Evolutionary conservation across 2,113 vertebrate species (phyloP), one percentile per base, ranked within the genome.

Genomic region (Aegithalos caudatus): DNA sequence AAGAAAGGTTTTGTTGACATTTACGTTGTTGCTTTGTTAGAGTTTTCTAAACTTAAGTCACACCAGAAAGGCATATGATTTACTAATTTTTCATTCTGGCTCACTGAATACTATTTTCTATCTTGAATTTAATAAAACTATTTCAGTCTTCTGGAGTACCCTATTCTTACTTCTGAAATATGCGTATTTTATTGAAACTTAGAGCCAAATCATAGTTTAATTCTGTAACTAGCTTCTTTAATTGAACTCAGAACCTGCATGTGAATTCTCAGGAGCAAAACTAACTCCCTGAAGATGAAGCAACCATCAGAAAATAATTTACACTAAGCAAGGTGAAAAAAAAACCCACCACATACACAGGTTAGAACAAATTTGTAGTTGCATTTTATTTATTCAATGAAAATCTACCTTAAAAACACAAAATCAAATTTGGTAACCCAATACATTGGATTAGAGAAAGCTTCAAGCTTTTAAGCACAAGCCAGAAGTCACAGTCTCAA

Each of bases 321-420:
- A 62, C 42, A 66, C 22, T 77, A 88, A 92, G 42, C 58, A 65
- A 88, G 56, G 24, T 70, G 27, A 66, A 97, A 96, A 86, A 86
- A 87, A 97, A 17, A 33, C 10, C 27, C 81, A 95, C 76, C 86
- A 95, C 80, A 61, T 38, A 94, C 87, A 94, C 79, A 88, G 37
- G 14, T 88, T 66, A 92, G 77, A 96, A 96, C 96, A 92, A 95
- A 97, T 85, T 53, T 93, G 82, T 82, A 95, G 71, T 92, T 96
- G 90, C 71, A 93, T 89, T 98, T 98, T 98, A 98, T 98, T 98
- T 95, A 91, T 88, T 96, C 93, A 96, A 96, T 95, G 97, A 98
- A 98, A 98, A 97, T 96, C 94, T 95, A 95, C 88, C 94, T 97
- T 97, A 97, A 97, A 96, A 97, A 97, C 97, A 97, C 83, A 96